Percentiles rank a stretch among this genome's conserved stretches.
phyloP scores from a whole-genome alignment of 2,797 vertebrate species.

The Eptatretus atami region DNA sequence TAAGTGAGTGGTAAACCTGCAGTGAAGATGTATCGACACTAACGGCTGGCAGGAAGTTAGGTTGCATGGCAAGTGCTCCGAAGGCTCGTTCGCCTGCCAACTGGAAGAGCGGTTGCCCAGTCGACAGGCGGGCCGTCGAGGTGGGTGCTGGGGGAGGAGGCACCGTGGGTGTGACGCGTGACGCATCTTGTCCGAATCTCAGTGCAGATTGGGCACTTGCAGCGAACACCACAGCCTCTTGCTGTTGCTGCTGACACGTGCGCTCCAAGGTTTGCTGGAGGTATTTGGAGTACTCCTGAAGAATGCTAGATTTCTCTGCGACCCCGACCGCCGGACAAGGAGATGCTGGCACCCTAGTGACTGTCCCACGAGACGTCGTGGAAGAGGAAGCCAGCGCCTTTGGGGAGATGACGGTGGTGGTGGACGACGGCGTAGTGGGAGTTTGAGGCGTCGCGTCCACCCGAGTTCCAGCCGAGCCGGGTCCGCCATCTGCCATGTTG shows the following conservation, averaged over 20 bases:
- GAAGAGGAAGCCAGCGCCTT: too few relatives aligned
- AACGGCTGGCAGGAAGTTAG: conserved; percentile 3
- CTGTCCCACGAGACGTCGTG: too few relatives aligned
- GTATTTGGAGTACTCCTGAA: conserved; percentile 76
- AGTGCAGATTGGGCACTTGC: background rate
- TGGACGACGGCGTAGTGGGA: background rate
- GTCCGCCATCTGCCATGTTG: background rate
- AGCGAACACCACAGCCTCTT: background rate
- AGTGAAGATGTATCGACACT: background rate
- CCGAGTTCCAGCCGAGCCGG: background rate
- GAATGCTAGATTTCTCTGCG: too few relatives aligned
- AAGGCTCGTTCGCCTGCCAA: background rate
- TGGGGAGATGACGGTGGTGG: background rate
- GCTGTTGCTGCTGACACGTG: conserved; percentile 29
- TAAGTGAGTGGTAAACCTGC: background rate
- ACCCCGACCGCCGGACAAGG: too few relatives aligned
- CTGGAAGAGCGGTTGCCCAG: conserved; percentile 1
- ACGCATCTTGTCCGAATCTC: background rate
- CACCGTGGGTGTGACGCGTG: background rate
- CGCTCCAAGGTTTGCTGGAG: conserved; percentile 90
- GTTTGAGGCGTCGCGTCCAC: background rate
- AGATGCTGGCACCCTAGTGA: too few relatives aligned
- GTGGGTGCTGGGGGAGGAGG: background rate
- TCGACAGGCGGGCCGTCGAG: background rate
- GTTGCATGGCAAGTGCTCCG: background rate